Evolutionary conservation across 2,888 invertebrate genomes (phyloP).

Genomic region (Drosophila austrosaltans): DNA sequence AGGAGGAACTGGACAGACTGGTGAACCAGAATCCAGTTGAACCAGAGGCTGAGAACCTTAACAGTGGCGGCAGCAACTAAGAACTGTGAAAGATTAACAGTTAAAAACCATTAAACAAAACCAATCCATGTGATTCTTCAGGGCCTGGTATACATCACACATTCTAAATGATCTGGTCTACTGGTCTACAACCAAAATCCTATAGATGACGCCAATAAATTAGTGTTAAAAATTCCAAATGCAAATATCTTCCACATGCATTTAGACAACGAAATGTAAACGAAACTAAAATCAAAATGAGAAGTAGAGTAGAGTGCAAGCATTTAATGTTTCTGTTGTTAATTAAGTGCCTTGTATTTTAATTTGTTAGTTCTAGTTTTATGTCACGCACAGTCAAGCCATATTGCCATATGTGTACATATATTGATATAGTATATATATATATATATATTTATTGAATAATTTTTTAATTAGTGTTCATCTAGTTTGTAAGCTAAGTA

Average conservation of each 20-base stretch:
- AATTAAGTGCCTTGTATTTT: slow-evolving; percentile 57
- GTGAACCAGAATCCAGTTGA: slow-evolving; percentile 75
- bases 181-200: slow-evolving; percentile 33
- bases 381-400: slow-evolving; percentile 44
- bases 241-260: slow-evolving; percentile 20
- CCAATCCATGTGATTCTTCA: slow-evolving; percentile 14
- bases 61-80: slow-evolving; percentile 68
- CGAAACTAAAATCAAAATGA: slow-evolving; percentile 5
- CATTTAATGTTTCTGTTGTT: slow-evolving; percentile 59
- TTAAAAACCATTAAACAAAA: background rate
- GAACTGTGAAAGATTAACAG: slow-evolving; percentile 21
- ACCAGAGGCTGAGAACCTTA: slow-evolving; percentile 79
- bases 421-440: background rate
- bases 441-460: slow-evolving; percentile 71
- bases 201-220: slow-evolving; percentile 20
- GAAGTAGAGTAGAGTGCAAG: slow-evolving; percentile 12
- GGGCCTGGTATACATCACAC: slow-evolving; percentile 41
- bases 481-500: slow-evolving; percentile 41
- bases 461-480: slow-evolving; percentile 44
- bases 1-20: slow-evolving; percentile 84
- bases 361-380: slow-evolving; percentile 16
- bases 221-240: background rate
- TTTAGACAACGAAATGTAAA: slow-evolving; percentile 19
- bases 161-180: slow-evolving; percentile 38
- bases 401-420: slow-evolving; percentile 63